Conservation (phyloP, 2,113 vertebrate species). For the Balaenoptera acutorostrata region DNA sequence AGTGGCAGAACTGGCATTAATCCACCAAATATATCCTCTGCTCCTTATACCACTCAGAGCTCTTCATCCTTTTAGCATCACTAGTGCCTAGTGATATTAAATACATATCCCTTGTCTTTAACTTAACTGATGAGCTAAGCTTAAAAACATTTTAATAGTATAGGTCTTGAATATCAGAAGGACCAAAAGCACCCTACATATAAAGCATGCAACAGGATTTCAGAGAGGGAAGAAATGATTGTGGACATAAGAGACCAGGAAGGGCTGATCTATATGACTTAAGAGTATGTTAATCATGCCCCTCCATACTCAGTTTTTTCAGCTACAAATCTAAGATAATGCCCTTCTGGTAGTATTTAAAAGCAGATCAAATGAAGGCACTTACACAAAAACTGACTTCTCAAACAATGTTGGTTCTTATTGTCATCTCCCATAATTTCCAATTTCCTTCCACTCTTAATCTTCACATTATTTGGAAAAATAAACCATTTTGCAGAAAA, state of each 20-base stretch:
- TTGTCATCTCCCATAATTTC: neutral
- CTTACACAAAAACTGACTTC: neutral
- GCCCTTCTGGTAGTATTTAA: neutral
- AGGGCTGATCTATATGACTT: neutral
- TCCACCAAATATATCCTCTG: neutral
- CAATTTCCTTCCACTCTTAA: neutral
- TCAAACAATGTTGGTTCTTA: neutral
- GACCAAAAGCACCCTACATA: neutral
- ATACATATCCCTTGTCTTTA: constrained; percentile 31
- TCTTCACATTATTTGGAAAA: neutral
- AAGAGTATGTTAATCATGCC: neutral
- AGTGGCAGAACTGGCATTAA: constrained; percentile 32
- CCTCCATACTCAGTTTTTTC: neutral
- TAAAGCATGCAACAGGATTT: neutral
- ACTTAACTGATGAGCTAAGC: neutral
- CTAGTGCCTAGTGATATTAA: neutral
- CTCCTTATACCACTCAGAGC: neutral
- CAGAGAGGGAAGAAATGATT: neutral
- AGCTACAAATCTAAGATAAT: neutral
- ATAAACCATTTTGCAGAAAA: neutral
- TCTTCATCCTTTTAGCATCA: neutral
- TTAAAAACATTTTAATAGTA: constrained; percentile 26
- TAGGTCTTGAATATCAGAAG: neutral
- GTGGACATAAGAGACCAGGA: neutral
- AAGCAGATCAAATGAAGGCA: neutral